Evolutionary conservation across 2,113 vertebrate genomes (phyloP).

Genomic region (Paracanthobrama guichenoti): DNA sequence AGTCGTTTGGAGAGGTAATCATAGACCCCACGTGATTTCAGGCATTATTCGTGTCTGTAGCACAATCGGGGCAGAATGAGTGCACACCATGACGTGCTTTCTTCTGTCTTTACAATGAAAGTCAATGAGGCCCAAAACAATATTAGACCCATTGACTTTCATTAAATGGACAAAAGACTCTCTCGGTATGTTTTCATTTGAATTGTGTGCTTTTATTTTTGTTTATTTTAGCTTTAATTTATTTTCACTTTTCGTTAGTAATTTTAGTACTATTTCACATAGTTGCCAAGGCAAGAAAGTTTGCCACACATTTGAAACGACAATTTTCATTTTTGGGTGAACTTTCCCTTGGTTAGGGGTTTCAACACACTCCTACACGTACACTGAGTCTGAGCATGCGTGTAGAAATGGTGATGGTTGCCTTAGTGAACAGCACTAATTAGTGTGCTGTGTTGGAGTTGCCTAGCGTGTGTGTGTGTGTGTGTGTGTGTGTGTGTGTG

Average conservation of each 20-base stretch:
- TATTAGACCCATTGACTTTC: not conserved
- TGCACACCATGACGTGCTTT: not conserved
- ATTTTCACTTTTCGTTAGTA: not conserved
- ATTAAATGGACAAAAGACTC: no score
- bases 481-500: not conserved
- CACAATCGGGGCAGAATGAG: not conserved
- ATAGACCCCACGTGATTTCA: not conserved
- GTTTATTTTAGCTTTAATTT: not conserved
- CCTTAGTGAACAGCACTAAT: not conserved
- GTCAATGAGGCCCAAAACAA: not conserved
- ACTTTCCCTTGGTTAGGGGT: not conserved
- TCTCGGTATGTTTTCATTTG: not conserved
- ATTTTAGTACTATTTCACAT: not conserved
- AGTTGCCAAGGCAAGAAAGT: not conserved
- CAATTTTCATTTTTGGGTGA: not conserved
- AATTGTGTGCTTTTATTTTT: not conserved
- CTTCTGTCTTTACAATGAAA: not conserved
- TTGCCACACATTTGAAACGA: not conserved
- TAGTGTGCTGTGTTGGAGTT: not conserved
- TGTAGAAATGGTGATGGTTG: not conserved
- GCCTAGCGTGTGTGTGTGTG: not conserved
- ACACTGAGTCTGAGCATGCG: no score
- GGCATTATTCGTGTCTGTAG: not conserved
- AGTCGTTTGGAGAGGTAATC: not conserved
- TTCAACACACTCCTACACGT: not conserved